Evolutionary conservation across 2,888 invertebrate species (phyloP).

Genomic region (Orthonychiurus folsomi): DNA sequence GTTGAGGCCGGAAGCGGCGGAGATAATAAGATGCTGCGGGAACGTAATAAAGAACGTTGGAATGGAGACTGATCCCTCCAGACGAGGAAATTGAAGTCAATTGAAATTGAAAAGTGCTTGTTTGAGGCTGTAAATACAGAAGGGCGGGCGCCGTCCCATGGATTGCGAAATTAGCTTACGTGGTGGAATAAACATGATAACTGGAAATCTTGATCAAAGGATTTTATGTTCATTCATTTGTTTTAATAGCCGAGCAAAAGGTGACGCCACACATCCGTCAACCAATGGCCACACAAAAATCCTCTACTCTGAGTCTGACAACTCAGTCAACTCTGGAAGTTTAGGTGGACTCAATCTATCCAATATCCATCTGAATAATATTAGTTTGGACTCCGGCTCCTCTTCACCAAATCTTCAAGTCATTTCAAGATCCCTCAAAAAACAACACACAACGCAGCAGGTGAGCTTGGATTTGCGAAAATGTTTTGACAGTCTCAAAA

Average conservation of each 20-base stretch:
- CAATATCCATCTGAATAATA: slow-evolving; percentile 15
- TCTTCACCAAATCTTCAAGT: slow-evolving; percentile 50
- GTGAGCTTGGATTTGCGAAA: too few relatives aligned
- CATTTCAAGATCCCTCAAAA: slow-evolving; percentile 56
- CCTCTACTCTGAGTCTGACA: slow-evolving; percentile 45
- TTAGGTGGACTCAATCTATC: slow-evolving; percentile 11
- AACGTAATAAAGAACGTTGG: too few relatives aligned
- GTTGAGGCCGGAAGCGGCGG: too few relatives aligned
- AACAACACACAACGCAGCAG: slow-evolving; percentile 56
- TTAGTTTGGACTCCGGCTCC: background rate
- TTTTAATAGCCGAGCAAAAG: slow-evolving; percentile 17
- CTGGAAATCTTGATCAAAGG: background rate
- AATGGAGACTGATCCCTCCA: too few relatives aligned
- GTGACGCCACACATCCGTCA: slow-evolving; percentile 44
- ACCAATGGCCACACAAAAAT: slow-evolving; percentile 58
- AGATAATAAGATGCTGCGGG: too few relatives aligned
- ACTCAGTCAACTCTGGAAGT: slow-evolving; percentile 3
- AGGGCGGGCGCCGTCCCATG: too few relatives aligned
- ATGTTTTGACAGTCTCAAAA: too few relatives aligned
- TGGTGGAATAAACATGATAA: background rate
- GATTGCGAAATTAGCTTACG: background rate
- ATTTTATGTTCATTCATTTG: slow-evolving; percentile 6
- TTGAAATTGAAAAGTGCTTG: too few relatives aligned
- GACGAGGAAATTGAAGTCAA: too few relatives aligned
- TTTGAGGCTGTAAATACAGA: too few relatives aligned